Evolutionary conservation across 2,797 vertebrate species (phyloP).

Genomic region (Pterois miles): DNA sequence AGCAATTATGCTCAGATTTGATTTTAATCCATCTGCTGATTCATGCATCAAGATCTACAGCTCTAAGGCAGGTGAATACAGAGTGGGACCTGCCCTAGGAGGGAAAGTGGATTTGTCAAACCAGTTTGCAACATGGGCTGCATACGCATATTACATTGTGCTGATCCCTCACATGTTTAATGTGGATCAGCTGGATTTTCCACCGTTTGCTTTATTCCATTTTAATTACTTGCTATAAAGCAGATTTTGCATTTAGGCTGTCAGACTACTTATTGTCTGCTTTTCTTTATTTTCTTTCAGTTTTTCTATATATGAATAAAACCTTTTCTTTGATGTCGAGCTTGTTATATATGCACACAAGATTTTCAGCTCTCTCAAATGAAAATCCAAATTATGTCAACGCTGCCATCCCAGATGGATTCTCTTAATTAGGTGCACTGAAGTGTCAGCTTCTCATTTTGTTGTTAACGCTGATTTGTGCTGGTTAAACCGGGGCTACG

Average conservation of each 20-base stretch:
- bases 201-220: neutral
- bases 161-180: no score
- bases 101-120: neutral
- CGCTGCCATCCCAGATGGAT: constrained; percentile 32
- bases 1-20: constrained; percentile 60
- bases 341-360: constrained; percentile 4
- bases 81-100: neutral
- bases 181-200: neutral
- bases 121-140: neutral
- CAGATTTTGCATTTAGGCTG: neutral
- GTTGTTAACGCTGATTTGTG: constrained; percentile 7
- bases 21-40: constrained; percentile 67
- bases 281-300: neutral
- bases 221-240: neutral
- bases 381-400: constrained; percentile 39
- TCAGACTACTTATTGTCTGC: neutral
- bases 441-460: constrained; percentile 36
- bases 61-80: neutral
- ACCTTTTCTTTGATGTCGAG: neutral
- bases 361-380: constrained; percentile 8
- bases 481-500: constrained; percentile 30
- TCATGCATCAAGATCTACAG: constrained; percentile 42
- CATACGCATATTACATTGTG: no score
- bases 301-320: neutral
- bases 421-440: constrained; percentile 46